These are phyloP conservation scores for Chelon labrosus DNA, from an alignment of 2,797 vertebrate species.

Conservation along the genomic window DNA sequence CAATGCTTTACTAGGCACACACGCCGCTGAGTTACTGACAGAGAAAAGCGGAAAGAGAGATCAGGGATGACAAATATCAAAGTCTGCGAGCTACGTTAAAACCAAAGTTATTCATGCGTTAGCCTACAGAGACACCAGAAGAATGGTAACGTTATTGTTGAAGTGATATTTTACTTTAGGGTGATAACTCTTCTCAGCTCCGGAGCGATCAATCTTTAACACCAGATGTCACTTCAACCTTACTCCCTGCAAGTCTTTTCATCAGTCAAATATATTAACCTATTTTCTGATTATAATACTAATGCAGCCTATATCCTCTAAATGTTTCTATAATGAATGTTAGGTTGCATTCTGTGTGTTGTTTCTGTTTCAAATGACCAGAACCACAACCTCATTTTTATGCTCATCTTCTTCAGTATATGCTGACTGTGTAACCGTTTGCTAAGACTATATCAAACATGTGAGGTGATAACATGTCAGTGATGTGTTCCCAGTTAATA, in stretches of 20 bases:
- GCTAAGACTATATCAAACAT: neutral
- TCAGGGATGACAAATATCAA: slow-evolving; percentile 47
- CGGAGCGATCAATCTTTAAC: slow-evolving; percentile 15
- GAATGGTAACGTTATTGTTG: slow-evolving; percentile 25
- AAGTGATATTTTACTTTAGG: slow-evolving; percentile 48
- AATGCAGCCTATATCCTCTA: no score
- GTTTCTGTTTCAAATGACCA: neutral
- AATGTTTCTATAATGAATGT: neutral
- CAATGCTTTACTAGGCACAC: neutral
- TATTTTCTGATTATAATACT: neutral
- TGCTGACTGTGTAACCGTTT: neutral
- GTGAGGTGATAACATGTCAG: neutral
- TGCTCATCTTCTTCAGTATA: neutral
- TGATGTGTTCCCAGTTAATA: neutral
- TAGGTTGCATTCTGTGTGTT: neutral
- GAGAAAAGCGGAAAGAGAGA: slow-evolving; percentile 47
- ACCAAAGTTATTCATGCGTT: slow-evolving; percentile 41
- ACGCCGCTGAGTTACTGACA: slow-evolving; percentile 19
- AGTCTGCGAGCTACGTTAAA: slow-evolving; percentile 16
- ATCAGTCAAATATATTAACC: neutral
- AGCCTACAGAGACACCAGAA: slow-evolving; percentile 36
- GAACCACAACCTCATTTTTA: neutral
- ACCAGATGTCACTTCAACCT: slow-evolving; percentile 3
- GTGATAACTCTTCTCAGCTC: neutral
- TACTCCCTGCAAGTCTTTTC: neutral